A percentile compares a stretch with the other conserved stretches of the same genome.
phyloP scores from a whole-genome alignment of 2,113 vertebrate genomes.

The Urocolius indicus region DNA sequence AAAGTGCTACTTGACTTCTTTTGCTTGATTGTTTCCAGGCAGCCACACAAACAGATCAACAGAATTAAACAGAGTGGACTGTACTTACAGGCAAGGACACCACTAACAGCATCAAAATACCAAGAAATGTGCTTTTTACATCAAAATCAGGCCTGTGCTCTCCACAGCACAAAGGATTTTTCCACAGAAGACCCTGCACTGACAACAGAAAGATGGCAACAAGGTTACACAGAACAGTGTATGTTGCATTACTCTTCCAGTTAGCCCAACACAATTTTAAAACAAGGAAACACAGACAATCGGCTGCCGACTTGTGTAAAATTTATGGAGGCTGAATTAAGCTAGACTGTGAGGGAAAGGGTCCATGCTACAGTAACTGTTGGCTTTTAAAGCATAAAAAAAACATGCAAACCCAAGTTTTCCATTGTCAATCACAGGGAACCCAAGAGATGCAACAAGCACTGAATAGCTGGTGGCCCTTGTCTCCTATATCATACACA shows the following conservation, averaged over 20 bases:
- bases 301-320: background rate
- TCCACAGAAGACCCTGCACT: background rate
- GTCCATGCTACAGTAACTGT: accelerated
- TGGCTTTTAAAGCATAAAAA: background rate
- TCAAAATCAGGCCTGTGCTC: background rate
- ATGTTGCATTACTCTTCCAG: accelerated
- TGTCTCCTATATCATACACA: background rate
- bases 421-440: background rate
- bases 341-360: background rate
- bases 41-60: background rate
- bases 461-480: background rate
- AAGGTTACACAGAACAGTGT: background rate
- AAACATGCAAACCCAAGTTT: accelerated
- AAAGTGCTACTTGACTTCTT: background rate
- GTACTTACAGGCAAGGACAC: background rate
- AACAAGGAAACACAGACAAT: background rate
- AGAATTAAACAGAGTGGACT: background rate
- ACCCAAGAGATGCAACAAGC: background rate
- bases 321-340: background rate
- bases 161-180: background rate
- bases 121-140: background rate
- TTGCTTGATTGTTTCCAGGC: background rate
- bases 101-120: background rate
- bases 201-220: background rate
- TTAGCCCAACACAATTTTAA: background rate